Evolutionary conservation across 2,888 invertebrate species (phyloP).

Genomic region (Meteorus cinctellus): DNA sequence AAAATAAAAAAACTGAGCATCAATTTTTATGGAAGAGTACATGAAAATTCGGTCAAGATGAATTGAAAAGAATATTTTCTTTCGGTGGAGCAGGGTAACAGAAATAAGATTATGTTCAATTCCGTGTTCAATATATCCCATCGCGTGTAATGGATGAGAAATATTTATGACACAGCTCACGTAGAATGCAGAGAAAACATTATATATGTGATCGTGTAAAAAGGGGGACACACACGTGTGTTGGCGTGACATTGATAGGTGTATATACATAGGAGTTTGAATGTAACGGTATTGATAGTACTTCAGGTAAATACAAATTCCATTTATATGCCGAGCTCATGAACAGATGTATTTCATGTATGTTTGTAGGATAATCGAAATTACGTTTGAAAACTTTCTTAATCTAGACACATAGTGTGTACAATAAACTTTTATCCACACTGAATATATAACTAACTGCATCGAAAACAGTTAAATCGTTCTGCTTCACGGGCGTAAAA

Average conservation of each 20-base stretch:
- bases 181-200: slow-evolving; percentile 16
- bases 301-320: slow-evolving; percentile 31
- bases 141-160: not conserved
- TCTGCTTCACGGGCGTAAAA: slow-evolving; percentile 11
- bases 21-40: too few relatives aligned
- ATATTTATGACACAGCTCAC: slow-evolving; percentile 30
- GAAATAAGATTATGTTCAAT: not conserved
- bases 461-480: slow-evolving; percentile 24
- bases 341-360: not conserved
- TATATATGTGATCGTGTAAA: slow-evolving; percentile 28
- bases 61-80: too few relatives aligned
- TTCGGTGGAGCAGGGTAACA: too few relatives aligned
- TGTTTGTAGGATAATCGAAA: not conserved
- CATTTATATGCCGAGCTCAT: not conserved
- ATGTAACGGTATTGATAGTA: slow-evolving; percentile 39
- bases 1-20: too few relatives aligned
- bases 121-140: not conserved
- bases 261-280: slow-evolving; percentile 6
- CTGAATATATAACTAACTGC: slow-evolving; percentile 12
- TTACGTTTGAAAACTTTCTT: not conserved
- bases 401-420: not conserved
- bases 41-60: too few relatives aligned
- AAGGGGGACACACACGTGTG: slow-evolving; percentile 29
- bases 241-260: slow-evolving; percentile 31
- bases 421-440: slow-evolving; percentile 15